Evolutionary conservation across 2,888 invertebrate species (phyloP), one percentile per base, ranked within the genome.

Genomic region (Leucozona laternaria): DNA sequence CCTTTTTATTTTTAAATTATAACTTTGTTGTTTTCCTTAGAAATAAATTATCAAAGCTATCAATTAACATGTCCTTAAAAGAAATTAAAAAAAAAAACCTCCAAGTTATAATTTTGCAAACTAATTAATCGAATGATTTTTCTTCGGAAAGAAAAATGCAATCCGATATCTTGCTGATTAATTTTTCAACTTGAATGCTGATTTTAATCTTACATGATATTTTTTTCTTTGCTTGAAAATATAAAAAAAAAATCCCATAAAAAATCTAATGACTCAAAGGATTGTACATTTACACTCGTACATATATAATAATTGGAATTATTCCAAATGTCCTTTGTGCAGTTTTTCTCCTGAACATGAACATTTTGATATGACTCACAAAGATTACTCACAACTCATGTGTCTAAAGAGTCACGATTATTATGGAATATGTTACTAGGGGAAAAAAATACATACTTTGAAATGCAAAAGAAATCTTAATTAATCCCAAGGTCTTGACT

Each of bases 401-500:
- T 68, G 64, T 31, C 45, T 25, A 53, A 53, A 13, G 25, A 11
- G 25, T 43, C 28, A 66, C 53, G 60, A 17, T 58, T 70, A 43
- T 68, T 70, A 43, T 68, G 60, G 22, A 75, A 60, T 43, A 57
- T 57, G 57, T 57, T 34, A 17, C 31, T 57, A 57, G 0, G 34
- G 11, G 34, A 5, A 1, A 17, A 17, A 31, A 10, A 4, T 5
- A 57, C 28, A 50, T 2, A 25, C 5, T 17, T 20, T 73, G 40
- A 62, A 62, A 25, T 45, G 68, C 60, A 68, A 78, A 81, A 72
- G 60, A 72, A 82, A 73, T 83, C 73, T 60, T 55, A 83, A 83
- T 83, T 83, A 78, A 62, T 79, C 55, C 60, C 66, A 79, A 79
- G 58, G 78, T 79, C 79, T 79, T 68, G 40, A 15, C 37, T 40